Conservation (phyloP, 92 coral and sea anemone species). For the Bergia sp. region DNA sequence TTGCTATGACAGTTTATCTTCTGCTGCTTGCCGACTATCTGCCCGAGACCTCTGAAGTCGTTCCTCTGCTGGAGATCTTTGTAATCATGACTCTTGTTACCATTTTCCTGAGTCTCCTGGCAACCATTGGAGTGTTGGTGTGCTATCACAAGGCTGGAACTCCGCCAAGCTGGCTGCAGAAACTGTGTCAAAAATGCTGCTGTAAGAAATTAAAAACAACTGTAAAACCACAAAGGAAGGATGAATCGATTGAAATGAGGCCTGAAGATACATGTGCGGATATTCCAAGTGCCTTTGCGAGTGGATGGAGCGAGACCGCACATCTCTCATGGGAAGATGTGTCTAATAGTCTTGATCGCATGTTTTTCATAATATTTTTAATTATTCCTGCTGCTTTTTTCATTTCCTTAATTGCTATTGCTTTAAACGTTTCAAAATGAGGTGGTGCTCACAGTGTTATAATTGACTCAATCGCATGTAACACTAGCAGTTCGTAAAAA, state of each 20-base stretch:
- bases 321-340: conserved; percentile 25
- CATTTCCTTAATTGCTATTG: background rate
- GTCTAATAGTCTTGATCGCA: conserved; percentile 29
- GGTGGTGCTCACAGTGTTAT: too few relatives aligned
- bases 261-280: background rate
- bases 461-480: too few relatives aligned
- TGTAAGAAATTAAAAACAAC: background rate
- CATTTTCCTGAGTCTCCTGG: conserved; percentile 19
- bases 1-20: conserved; percentile 33
- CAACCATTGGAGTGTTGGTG: conserved; percentile 22
- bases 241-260: background rate
- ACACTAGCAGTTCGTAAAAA: too few relatives aligned
- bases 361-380: conserved; percentile 25
- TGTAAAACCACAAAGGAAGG: background rate
- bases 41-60: conserved; percentile 41
- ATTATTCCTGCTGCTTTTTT: conserved; percentile 13
- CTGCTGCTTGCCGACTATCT: conserved; percentile 29
- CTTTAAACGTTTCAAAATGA: background rate
- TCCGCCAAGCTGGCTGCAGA: conserved; percentile 29
- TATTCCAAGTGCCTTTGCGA: background rate
- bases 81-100: conserved; percentile 18
- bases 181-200: conserved; percentile 13
- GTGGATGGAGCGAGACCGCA: background rate
- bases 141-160: conserved; percentile 24
- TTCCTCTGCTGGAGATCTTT: conserved; percentile 33